A percentile compares a stretch with the other conserved stretches of the same genome.
Evolutionary conservation across 2,113 vertebrate genomes (phyloP).

Genomic region (Corydoras sp.): DNA sequence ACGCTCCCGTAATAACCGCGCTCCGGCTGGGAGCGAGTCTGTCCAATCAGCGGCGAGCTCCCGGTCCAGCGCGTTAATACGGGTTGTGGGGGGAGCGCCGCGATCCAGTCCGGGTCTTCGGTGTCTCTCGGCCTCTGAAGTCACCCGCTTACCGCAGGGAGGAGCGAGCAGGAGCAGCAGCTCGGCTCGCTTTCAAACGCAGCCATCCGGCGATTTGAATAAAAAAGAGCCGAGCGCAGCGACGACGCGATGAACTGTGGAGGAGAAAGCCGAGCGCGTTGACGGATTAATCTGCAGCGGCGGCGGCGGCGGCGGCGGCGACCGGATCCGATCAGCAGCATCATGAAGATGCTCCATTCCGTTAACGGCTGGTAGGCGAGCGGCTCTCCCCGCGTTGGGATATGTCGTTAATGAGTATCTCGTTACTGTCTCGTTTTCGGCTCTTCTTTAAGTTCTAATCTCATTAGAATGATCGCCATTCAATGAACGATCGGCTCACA

Average conservation of each 20-base stretch:
- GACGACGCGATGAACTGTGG: conserved; percentile 8
- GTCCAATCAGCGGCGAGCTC: neutral
- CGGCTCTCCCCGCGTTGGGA: neutral
- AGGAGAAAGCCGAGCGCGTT: conserved; percentile 31
- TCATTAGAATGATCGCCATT: too few species aligned
- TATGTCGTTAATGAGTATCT: neutral
- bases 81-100: neutral
- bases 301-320: conserved; percentile 36
- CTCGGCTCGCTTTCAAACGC: conserved; percentile 61
- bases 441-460: neutral
- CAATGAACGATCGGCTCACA: too few species aligned
- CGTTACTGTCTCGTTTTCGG: neutral
- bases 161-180: conserved; percentile 64
- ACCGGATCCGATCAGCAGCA: conserved; percentile 49
- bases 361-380: conserved; percentile 59
- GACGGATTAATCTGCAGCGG: conserved; percentile 19
- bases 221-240: conserved; percentile 1
- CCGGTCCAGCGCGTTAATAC: neutral
- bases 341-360: conserved; percentile 58
- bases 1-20: too few species aligned
- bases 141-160: conserved; percentile 67
- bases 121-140: conserved; percentile 45
- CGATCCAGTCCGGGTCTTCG: conserved; percentile 56
- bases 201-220: conserved; percentile 34
- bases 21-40: neutral